Percentiles rank a stretch among this genome's conserved stretches.
Conservation (phyloP, 2,888 invertebrate species). For the Arctia plantaginis region DNA sequence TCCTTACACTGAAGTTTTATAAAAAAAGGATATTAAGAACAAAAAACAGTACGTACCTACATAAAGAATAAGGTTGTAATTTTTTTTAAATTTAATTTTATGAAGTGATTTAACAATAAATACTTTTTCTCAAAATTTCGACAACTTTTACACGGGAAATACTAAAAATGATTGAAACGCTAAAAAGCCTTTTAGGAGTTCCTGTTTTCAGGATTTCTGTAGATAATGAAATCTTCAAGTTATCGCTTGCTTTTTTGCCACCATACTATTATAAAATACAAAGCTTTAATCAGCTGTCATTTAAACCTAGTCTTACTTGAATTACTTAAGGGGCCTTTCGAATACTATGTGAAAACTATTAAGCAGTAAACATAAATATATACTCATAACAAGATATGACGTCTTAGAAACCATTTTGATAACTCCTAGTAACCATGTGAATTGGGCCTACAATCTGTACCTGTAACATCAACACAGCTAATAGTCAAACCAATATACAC, state of each 20-base stretch:
- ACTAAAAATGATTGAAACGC: too few relatives aligned
- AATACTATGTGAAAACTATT: neutral
- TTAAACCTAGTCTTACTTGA: neutral
- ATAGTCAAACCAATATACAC: constrained; percentile 11
- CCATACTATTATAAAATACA: neutral
- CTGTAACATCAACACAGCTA: neutral
- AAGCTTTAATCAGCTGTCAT: neutral
- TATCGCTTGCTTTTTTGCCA: neutral
- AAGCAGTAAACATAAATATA: neutral
- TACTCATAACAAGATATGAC: neutral
- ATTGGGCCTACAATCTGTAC: neutral
- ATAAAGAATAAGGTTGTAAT: too few relatives aligned
- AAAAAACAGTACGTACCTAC: neutral
- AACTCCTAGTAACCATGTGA: neutral
- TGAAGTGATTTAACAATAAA: too few relatives aligned
- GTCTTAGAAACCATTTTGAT: neutral
- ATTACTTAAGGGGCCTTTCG: neutral
- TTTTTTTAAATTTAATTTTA: too few relatives aligned
- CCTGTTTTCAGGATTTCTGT: neutral
- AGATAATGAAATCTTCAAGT: neutral
- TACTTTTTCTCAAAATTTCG: too few relatives aligned
- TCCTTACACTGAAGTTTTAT: neutral
- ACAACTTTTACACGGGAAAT: too few relatives aligned
- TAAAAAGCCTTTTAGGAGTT: neutral
- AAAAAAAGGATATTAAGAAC: neutral